Evolutionary conservation across 2,113 vertebrate species (phyloP), one percentile per base, ranked within the genome.

Genomic region (Dasypus novemcinctus): DNA sequence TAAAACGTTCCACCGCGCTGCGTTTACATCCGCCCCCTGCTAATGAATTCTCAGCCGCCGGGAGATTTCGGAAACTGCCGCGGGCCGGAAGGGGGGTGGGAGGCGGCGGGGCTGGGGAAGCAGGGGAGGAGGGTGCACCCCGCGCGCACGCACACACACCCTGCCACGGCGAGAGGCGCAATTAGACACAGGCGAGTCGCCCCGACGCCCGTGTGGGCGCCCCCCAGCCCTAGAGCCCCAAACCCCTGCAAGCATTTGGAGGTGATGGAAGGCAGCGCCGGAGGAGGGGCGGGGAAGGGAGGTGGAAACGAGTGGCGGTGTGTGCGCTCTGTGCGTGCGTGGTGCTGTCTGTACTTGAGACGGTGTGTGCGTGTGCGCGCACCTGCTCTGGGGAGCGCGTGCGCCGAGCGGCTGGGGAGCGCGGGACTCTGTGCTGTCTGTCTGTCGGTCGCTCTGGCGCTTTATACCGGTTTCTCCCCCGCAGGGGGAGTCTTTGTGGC

Each of bases 1-100:
- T 98, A 98, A 98, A 98, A 98, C 98, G 98, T 98, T 98, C 98
- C 98, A 97, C 97, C 97, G 97, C 98, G 96, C 98, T 97, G 98
- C 98, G 96, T 97, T 98, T 98, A 98, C 98, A 98, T 98, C 97
- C 97, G 96, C 97, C 97, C 98, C 98, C 97, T 93, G 96, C 97
- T 98, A 98, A 98, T 98, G 98, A 98, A 98, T 98, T 98, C 98
- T 92, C 96, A 41, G 97, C 97, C 97, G 95, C 95, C 95, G 96
- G 97, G 98, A 94, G 97, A 95, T 97, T 97, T 96, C 96, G 80
- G 97, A 97, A 98, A 96, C 95, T 82, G 96, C 97, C 91, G 91
- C 93, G 92, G 96, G 95, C 91, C 29, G 91, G 96, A 94, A 96
- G 86, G n/a, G 90, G 94, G 87, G 90, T 43, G 87, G 95, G 93